Conservation (phyloP, 1,140 invertebrate genomes). For the Plectrocnemia conspersa region DNA sequence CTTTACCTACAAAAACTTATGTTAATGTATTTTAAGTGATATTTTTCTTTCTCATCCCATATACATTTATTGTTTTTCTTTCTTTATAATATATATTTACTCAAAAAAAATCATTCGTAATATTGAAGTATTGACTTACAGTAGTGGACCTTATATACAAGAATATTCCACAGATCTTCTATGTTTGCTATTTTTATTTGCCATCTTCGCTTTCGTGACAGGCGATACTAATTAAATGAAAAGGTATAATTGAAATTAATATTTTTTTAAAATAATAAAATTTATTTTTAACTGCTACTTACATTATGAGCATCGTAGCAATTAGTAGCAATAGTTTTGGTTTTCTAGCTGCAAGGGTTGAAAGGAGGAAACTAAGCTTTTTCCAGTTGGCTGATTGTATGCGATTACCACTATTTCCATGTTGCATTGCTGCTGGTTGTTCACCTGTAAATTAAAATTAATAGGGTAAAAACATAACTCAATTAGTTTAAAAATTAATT, state of each 20-base stretch:
- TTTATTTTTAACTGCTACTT: conserved; percentile 2
- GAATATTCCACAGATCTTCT: background rate
- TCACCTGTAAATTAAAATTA: no score
- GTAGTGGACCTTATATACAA: conserved; percentile 34
- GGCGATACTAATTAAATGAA: conserved; percentile 24
- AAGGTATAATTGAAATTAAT: background rate
- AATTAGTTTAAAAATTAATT: no score
- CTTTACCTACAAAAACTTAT: background rate
- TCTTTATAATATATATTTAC: background rate
- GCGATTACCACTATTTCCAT: conserved; percentile 28
- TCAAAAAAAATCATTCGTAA: conserved; percentile 1
- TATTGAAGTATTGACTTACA: conserved; percentile 27
- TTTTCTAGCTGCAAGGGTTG: conserved; percentile 10
- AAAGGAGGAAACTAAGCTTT: conserved; percentile 1
- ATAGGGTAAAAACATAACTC: no score
- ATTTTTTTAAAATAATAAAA: background rate
- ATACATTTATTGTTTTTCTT: conserved; percentile 3
- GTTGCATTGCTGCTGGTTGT: conserved; percentile 34
- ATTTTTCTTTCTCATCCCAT: background rate
- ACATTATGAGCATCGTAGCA: conserved; percentile 21
- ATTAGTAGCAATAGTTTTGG: conserved; percentile 22
- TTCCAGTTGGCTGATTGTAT: conserved; percentile 9
- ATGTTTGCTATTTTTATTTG: conserved; percentile 17
- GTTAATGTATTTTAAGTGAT: background rate
- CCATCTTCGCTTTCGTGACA: conserved; percentile 30